phyloP scores from a whole-genome alignment of 2,888 invertebrate genomes.

The Mactromeris polynyma region DNA sequence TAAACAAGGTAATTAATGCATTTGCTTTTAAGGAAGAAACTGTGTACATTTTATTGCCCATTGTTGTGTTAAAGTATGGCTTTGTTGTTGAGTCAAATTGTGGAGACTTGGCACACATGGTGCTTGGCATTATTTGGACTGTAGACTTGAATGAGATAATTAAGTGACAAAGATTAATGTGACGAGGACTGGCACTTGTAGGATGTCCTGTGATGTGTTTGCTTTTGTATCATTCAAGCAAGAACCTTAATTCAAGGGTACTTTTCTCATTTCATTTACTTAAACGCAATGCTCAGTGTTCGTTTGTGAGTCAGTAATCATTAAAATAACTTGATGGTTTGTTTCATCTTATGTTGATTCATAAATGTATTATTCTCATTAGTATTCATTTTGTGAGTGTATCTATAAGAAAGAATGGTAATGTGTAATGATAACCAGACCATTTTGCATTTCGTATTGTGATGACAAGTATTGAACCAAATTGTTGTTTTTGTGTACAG shows the following conservation, averaged over 20 bases:
- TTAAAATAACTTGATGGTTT: neutral
- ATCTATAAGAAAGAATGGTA: neutral
- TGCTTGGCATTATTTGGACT: no score
- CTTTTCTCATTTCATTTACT: neutral
- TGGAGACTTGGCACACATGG: no score
- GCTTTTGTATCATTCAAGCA: neutral
- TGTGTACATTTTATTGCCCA: no score
- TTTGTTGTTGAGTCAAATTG: no score
- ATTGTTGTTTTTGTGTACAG: conserved; percentile 32
- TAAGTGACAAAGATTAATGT: no score
- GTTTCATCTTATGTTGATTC: neutral
- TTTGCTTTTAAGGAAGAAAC: no score
- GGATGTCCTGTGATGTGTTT: neutral
- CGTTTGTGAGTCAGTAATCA: neutral
- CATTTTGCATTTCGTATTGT: neutral
- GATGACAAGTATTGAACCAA: conserved; percentile 19
- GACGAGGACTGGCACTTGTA: no score
- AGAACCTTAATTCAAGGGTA: neutral
- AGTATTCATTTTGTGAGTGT: no score
- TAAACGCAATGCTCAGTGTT: neutral
- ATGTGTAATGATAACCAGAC: neutral
- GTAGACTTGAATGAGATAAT: no score
- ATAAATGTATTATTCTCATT: neutral
- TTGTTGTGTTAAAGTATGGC: no score
- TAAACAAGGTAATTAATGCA: no score